Percentiles rank a stretch among this genome's conserved stretches.
phyloP scores from a whole-genome alignment of 1,140 invertebrate species.

The Drosophila sp. region DNA sequence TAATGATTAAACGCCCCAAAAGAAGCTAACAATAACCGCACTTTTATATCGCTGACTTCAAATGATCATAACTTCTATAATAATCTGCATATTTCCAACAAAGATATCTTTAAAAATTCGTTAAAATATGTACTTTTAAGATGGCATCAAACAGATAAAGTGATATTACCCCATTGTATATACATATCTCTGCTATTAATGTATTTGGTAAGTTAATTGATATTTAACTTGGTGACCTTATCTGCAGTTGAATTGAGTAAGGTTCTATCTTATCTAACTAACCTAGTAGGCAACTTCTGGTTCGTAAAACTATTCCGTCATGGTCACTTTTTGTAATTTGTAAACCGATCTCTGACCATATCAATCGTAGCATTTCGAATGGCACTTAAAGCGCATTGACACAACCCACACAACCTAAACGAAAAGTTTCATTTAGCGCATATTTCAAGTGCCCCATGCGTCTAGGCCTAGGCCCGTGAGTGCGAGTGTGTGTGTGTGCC shows the following conservation, averaged over 20 bases:
- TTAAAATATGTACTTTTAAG: too few relatives aligned
- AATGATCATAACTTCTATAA: too few relatives aligned
- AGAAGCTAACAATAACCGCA: too few relatives aligned
- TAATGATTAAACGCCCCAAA: too few relatives aligned
- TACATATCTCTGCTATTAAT: too few relatives aligned
- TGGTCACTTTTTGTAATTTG: background rate
- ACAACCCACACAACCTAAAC: slow-evolving; percentile 25
- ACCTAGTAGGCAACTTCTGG: background rate
- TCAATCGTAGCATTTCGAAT: background rate
- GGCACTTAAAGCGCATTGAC: slow-evolving; percentile 43
- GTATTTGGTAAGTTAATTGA: too few relatives aligned
- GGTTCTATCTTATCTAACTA: slow-evolving; percentile 2
- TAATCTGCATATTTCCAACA: too few relatives aligned
- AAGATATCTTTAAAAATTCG: too few relatives aligned
- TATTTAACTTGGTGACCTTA: background rate
- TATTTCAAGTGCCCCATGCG: slow-evolving; percentile 59
- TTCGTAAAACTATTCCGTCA: background rate
- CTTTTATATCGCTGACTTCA: too few relatives aligned
- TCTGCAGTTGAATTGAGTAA: background rate
- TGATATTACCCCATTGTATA: too few relatives aligned
- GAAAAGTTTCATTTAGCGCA: slow-evolving; percentile 40
- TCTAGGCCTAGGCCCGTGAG: slow-evolving; percentile 20
- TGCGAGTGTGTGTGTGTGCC: background rate
- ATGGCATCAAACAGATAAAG: too few relatives aligned
- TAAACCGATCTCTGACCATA: background rate